phyloP scores from a whole-genome alignment of 1,140 invertebrate genomes.

The Pomacea maculata region DNA sequence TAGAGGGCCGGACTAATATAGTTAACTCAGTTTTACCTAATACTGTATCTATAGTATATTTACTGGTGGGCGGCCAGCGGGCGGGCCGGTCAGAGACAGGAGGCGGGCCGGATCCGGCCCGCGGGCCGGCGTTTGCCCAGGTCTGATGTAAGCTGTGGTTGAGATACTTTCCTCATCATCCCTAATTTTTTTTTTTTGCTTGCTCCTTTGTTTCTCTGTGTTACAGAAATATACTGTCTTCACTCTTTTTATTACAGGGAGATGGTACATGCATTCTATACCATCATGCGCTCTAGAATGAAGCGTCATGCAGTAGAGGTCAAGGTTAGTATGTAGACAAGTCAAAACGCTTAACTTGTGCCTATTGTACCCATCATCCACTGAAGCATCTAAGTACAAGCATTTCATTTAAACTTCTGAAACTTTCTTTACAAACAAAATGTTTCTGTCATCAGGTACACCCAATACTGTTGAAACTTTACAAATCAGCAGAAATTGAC shows the following conservation, averaged over 20 bases:
- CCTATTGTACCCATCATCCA: background rate
- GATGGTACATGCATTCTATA: conserved; percentile 81
- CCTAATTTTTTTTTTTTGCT: background rate
- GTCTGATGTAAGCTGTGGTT: background rate
- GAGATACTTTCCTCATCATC: too few species aligned
- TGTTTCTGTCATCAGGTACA: conserved; percentile 77
- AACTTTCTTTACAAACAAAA: too few species aligned
- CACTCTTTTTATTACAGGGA: conserved; percentile 31
- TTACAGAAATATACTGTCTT: background rate
- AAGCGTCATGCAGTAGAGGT: conserved; percentile 67
- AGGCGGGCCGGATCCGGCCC: too few species aligned
- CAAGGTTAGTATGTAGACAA: conserved; percentile 39
- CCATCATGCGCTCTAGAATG: conserved; percentile 77
- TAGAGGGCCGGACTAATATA: too few species aligned
- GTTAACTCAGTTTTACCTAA: too few species aligned
- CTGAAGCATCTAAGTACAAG: too few species aligned
- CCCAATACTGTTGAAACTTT: conserved; percentile 76
- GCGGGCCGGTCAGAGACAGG: too few species aligned
- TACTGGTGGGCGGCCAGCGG: too few species aligned
- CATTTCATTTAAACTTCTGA: too few species aligned
- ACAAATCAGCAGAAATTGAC: conserved; percentile 71
- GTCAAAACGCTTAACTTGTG: background rate
- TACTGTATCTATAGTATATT: too few species aligned
- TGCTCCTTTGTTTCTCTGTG: background rate
- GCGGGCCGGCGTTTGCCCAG: too few species aligned